Evolutionary conservation across 1,140 invertebrate genomes (phyloP).

Genomic region (Formica exsecta): DNA sequence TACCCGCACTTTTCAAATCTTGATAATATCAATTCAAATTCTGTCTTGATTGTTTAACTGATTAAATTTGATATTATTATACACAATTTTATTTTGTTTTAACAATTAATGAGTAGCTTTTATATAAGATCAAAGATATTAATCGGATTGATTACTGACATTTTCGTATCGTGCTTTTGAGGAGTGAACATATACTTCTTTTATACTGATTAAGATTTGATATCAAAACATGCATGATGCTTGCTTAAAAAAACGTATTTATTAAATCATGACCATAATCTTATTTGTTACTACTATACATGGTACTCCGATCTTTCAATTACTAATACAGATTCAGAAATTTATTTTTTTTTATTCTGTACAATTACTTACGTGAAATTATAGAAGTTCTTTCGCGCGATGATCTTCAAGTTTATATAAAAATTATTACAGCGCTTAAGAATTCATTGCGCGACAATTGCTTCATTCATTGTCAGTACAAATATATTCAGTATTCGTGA

Average conservation of each 20-base stretch:
- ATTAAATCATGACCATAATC: background rate
- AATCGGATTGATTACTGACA: background rate
- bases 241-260: background rate
- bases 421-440: background rate
- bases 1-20: background rate
- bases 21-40: conserved; percentile 7
- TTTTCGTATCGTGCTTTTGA: background rate
- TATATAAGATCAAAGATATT: background rate
- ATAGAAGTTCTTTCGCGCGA: background rate
- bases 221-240: background rate
- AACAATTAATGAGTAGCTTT: background rate
- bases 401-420: background rate
- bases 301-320: background rate
- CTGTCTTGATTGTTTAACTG: background rate
- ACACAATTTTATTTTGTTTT: background rate
- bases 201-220: background rate
- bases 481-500: background rate
- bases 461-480: background rate
- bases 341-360: background rate
- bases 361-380: conserved; percentile 10
- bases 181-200: background rate
- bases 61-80: background rate
- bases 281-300: background rate
- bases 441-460: background rate
- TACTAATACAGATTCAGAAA: background rate